phyloP scores from a whole-genome alignment of 2,797 vertebrate genomes.

The Knipowitschia caucasica region DNA sequence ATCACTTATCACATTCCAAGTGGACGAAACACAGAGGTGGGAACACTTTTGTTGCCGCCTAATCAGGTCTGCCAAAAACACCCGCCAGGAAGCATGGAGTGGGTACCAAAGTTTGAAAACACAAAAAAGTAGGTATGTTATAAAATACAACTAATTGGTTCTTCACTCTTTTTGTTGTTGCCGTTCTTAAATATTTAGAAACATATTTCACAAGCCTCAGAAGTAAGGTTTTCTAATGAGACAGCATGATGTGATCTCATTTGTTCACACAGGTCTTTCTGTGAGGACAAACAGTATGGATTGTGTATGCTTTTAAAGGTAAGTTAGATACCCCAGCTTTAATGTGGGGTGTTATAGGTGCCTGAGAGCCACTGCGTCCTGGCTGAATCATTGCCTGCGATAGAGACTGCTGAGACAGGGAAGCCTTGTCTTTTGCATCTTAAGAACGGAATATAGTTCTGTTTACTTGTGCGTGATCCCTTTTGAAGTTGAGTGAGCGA shows the following conservation, averaged over 20 bases:
- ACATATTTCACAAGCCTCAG: too few relatives aligned
- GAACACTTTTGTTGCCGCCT: constrained; percentile 44
- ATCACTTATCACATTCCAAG: too few relatives aligned
- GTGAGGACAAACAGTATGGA: too few relatives aligned
- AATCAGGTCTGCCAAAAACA: too few relatives aligned
- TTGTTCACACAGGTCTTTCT: too few relatives aligned
- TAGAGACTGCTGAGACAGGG: constrained; percentile 23
- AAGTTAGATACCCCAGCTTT: too few relatives aligned
- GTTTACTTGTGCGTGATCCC: constrained; percentile 12
- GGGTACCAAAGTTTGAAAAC: too few relatives aligned
- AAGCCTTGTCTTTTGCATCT: constrained; percentile 30
- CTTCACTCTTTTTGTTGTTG: constrained; percentile 58
- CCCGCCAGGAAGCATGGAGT: too few relatives aligned
- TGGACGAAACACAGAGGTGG: constrained; percentile 35
- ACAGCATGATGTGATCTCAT: too few relatives aligned
- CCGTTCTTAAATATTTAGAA: too few relatives aligned
- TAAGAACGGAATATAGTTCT: constrained; percentile 14
- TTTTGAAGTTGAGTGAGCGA: constrained; percentile 16
- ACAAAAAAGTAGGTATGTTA: constrained; percentile 40
- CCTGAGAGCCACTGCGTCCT: constrained; percentile 10
- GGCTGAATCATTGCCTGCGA: constrained; percentile 13
- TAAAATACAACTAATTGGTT: constrained; percentile 56
- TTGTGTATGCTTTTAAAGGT: too few relatives aligned
- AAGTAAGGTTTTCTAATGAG: too few relatives aligned
- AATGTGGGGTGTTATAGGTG: constrained; percentile 14